Conservation (phyloP, 2,797 vertebrate species). For the Neostethus bicornis region DNA sequence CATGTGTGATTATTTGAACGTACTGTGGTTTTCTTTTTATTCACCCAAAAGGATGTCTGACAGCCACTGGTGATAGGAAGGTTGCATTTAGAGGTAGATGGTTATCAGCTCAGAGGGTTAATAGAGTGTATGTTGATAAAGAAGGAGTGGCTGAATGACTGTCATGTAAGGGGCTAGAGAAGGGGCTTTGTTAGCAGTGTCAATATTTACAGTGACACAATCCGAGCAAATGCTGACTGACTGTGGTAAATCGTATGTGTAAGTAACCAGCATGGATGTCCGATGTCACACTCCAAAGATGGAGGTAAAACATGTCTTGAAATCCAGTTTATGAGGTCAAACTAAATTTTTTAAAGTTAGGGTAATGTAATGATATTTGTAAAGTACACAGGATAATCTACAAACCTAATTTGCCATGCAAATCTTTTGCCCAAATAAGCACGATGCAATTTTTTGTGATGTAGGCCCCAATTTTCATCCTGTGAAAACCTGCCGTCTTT, state of each 20-base stretch:
- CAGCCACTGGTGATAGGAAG: slow-evolving; percentile 6
- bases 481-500: neutral
- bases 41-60: neutral
- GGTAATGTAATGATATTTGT: slow-evolving; percentile 32
- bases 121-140: slow-evolving; percentile 53
- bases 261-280: slow-evolving; percentile 38
- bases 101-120: slow-evolving; percentile 43
- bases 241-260: slow-evolving; percentile 30
- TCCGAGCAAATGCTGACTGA: slow-evolving; percentile 62
- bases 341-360: slow-evolving; percentile 37
- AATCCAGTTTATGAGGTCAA: neutral
- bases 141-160: slow-evolving; percentile 56
- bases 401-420: slow-evolving; percentile 64
- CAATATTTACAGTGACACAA: slow-evolving; percentile 78
- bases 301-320: slow-evolving; percentile 19
- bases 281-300: slow-evolving; percentile 39
- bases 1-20: neutral
- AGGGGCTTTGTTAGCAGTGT: slow-evolving; percentile 73
- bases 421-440: slow-evolving; percentile 68
- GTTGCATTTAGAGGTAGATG: slow-evolving; percentile 53
- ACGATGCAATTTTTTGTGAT: slow-evolving; percentile 15
- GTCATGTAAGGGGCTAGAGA: slow-evolving; percentile 57
- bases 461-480: slow-evolving; percentile 2
- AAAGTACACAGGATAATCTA: slow-evolving; percentile 33
- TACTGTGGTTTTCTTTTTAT: neutral